Conservation (phyloP, 2,797 vertebrate genomes). For the Hydrophis major region DNA sequence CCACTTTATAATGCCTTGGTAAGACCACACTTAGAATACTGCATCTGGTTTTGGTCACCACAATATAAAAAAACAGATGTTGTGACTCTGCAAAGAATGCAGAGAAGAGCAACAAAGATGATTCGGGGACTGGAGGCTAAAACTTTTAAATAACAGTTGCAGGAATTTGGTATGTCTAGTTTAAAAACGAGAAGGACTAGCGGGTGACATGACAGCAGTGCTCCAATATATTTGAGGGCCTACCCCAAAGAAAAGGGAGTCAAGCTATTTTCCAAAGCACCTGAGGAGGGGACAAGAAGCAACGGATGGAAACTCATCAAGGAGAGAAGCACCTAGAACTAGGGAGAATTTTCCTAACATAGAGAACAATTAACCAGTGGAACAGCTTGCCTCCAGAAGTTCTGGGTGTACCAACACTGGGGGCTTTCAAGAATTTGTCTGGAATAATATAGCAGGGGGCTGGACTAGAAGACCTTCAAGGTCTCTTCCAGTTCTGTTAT, state of each 20-base stretch:
- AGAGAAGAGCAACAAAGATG: neutral
- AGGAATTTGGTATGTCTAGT: neutral
- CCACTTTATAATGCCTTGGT: neutral
- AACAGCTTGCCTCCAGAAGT: neutral
- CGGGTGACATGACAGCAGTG: neutral
- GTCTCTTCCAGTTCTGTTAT: neutral
- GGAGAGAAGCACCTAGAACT: neutral
- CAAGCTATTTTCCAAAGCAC: neutral
- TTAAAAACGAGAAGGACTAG: neutral
- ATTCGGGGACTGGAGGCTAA: neutral
- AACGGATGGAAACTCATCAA: neutral
- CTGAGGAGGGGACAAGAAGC: neutral
- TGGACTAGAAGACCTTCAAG: neutral
- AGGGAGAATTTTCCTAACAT: neutral
- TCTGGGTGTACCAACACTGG: neutral
- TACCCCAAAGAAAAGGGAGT: neutral
- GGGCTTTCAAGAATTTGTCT: neutral
- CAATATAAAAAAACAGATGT: neutral
- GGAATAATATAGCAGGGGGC: neutral
- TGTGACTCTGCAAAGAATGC: neutral
- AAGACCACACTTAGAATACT: neutral
- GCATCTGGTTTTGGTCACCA: neutral
- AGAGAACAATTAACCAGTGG: neutral
- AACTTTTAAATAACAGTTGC: neutral
- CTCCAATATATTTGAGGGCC: neutral